Percentiles rank a stretch among this genome's conserved stretches.
Conservation (phyloP, 1,140 invertebrate genomes). For the Hylaeus volcanicus region DNA sequence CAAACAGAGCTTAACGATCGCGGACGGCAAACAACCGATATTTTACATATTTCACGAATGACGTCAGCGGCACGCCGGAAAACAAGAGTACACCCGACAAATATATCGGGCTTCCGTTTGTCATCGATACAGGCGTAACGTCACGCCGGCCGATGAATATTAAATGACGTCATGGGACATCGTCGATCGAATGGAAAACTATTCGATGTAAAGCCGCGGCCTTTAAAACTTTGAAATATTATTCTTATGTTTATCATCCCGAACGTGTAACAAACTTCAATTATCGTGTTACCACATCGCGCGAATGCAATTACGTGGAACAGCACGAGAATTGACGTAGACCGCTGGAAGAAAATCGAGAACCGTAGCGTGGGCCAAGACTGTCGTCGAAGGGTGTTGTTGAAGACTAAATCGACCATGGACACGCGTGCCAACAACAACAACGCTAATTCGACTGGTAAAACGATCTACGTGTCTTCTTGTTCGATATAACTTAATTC, state of each 20-base stretch:
- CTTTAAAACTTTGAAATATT: too few species aligned
- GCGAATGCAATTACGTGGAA: too few species aligned
- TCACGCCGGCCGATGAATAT: neutral
- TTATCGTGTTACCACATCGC: neutral
- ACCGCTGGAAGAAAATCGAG: neutral
- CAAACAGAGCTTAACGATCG: neutral
- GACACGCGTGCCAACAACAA: constrained; percentile 31
- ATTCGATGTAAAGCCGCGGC: too few species aligned
- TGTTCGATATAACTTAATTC: neutral
- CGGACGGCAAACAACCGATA: neutral
- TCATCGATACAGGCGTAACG: neutral
- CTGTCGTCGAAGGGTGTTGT: constrained; percentile 1
- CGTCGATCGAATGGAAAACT: neutral
- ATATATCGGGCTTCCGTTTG: neutral
- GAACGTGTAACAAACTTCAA: neutral
- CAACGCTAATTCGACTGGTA: constrained; percentile 17
- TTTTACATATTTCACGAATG: neutral
- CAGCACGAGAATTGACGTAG: neutral
- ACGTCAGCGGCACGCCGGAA: neutral
- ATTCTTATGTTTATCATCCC: neutral
- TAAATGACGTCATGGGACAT: constrained; percentile 12
- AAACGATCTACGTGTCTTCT: constrained; percentile 2
- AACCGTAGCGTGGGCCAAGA: neutral
- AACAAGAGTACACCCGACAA: neutral
- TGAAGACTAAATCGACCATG: constrained; percentile 12